Evolutionary conservation across 2,113 vertebrate genomes (phyloP), one percentile per base, ranked within the genome.

Genomic region (Morone saxatilis): DNA sequence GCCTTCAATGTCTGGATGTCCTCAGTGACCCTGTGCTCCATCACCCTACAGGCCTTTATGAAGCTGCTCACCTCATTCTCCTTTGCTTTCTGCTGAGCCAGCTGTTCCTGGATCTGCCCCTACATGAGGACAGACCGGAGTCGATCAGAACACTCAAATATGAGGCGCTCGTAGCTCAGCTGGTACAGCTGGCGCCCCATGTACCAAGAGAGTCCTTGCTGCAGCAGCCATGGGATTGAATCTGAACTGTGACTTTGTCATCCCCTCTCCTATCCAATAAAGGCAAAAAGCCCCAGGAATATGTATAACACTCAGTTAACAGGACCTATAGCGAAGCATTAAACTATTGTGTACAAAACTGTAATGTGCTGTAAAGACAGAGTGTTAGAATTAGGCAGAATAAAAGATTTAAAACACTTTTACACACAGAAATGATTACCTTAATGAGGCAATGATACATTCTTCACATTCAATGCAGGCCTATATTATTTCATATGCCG

Each of bases 1-100:
- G 88, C 95, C 90, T 59, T 95, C 82, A 99, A 88, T 80, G 90
- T 87, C 61, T 87, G 93, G 62, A 98, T 93, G 88, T 97, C 96
- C 25, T 90, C 9, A 79, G 92, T 82, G 76, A 95, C 94, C 88
- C 91, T 96, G 91, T 94, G 92, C 87, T 96, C 95, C 89, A 97
- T 16, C 76, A 96, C 85, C 92, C 95, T 94, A 84, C 92, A 94
- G 57, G 95, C 91, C 47, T 96, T 94, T 62, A 98, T 91, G 79
- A 98, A 98, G 38, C 84, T 78, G 81, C 57, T 36, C 69, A 90
- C 87, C 45, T 95, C 92, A 68, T 91, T 85, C 76, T 80, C 94
- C 69, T 88, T 85, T 4, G 79, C 80, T 80, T 71, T 89, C 81
- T 92, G 93, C 77, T 94, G 87, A 43, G 13, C 50, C 81, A 98